Evolutionary conservation across 1,140 invertebrate genomes (phyloP), one percentile per base, ranked within the genome.

Genomic region (Bombus superbus): DNA sequence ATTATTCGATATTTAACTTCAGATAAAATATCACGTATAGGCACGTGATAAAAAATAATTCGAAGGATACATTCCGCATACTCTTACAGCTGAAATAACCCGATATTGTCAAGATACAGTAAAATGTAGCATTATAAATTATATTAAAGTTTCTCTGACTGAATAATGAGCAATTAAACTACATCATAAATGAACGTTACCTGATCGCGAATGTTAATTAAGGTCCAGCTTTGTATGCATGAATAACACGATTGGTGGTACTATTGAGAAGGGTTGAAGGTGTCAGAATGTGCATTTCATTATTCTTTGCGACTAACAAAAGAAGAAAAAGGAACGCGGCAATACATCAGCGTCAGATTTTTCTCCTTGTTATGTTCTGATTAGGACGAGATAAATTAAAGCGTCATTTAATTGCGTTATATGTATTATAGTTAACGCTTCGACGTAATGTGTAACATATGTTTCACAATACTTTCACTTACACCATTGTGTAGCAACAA

Each of bases 401-500:
- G 40, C 76, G 77, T 40, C 62, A 13, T 73, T 85, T 62, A 71
- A 72, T 44, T 76, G 47, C 47, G 40, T 62, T 62, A 35, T 22
- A 69, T 47, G 13, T n/a, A 8, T 53, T 53, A 22, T 53, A 53
- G 18, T 76, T 76, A 76, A 76, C 72, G 22, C 13, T 13, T 13
- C 22, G 66, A 13, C 35, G 5, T 35, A 78, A 79, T 18, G 10
- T 80, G 76, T 40, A 47, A 80, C 77, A 28, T 25, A 11, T 28
- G 53, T 85, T 85, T 80, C 71, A 32, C 71, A 53, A 81, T 81
- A 75, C 84, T 81, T 75, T 85, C 83, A 75, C 62, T 75, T 57
- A 42, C 76, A 57, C n/a, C 18, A 59, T 79, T n/a, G 38, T 44
- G 47, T 32, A 53, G 77, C 57, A 85, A 85, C 76, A 72, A 79